Percentiles rank a stretch among this genome's conserved stretches.
phyloP scores from a whole-genome alignment of 64 coral and sea anemone genomes.

The Acropora yongei region DNA sequence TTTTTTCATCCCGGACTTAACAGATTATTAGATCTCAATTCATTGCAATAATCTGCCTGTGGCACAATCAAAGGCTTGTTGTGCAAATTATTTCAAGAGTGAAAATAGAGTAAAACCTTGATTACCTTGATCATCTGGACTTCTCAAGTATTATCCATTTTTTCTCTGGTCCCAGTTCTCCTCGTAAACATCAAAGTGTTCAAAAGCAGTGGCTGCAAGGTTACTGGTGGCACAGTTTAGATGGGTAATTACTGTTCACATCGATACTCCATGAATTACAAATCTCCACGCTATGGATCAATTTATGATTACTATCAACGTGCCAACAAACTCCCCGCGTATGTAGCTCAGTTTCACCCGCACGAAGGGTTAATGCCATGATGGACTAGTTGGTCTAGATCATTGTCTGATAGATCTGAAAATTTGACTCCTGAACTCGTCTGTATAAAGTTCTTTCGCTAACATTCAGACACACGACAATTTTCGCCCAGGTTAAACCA shows the following conservation, averaged over 20 bases:
- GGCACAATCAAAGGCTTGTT: too few relatives aligned
- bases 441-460: constrained; percentile 65
- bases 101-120: too few relatives aligned
- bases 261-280: constrained; percentile 46
- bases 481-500: constrained; percentile 34
- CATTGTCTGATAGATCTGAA: constrained; percentile 37
- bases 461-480: constrained; percentile 41
- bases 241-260: constrained; percentile 47
- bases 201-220: constrained; percentile 30
- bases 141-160: too few relatives aligned
- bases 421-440: constrained; percentile 31
- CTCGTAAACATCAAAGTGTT: constrained; percentile 13
- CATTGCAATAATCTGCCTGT: too few relatives aligned
- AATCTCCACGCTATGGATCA: constrained; percentile 51
- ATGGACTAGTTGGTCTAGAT: constrained; percentile 44
- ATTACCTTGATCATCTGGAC: too few relatives aligned
- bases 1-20: too few relatives aligned
- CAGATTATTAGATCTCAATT: too few relatives aligned
- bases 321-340: constrained; percentile 57
- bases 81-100: too few relatives aligned
- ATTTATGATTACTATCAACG: constrained; percentile 71
- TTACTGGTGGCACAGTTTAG: constrained; percentile 47
- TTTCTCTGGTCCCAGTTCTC: too few relatives aligned
- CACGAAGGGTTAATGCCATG: constrained; percentile 51
- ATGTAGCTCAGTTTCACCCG: constrained; percentile 45